phyloP scores from a whole-genome alignment of 2,797 vertebrate genomes.

The Sorex maritimensis region DNA sequence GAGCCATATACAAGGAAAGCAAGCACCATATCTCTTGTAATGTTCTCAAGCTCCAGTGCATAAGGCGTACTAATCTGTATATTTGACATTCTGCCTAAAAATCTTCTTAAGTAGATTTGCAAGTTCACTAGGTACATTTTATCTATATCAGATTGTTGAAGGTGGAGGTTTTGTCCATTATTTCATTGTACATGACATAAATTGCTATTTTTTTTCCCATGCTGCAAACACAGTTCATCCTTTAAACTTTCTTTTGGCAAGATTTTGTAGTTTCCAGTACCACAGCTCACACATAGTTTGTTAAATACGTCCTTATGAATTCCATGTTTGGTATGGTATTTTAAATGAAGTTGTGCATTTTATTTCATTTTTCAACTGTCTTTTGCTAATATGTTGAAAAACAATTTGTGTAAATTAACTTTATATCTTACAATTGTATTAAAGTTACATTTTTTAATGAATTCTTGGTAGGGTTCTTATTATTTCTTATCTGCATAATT shows the following conservation, averaged over 20 bases:
- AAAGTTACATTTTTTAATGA: conserved; percentile 19
- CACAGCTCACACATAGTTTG: not conserved
- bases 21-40: too few species aligned
- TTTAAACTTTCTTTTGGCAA: conserved; percentile 9
- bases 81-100: not conserved
- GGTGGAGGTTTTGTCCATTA: not conserved
- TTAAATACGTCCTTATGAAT: conserved; percentile 6
- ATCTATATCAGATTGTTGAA: not conserved
- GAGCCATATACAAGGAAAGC: too few species aligned
- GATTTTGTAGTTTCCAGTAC: conserved; percentile 33
- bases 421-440: conserved; percentile 29
- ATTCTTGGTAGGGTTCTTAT: conserved; percentile 8
- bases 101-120: not conserved
- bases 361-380: conserved; percentile 63
- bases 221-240: not conserved
- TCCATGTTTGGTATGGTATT: conserved; percentile 35
- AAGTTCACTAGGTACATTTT: not conserved
- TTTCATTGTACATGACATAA: not conserved
- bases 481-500: conserved; percentile 19
- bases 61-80: not conserved
- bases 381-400: conserved; percentile 6
- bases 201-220: not conserved
- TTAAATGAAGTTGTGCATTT: conserved; percentile 43
- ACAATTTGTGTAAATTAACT: conserved; percentile 49
- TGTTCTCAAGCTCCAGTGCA: too few species aligned